phyloP scores from a whole-genome alignment of 2,888 invertebrate genomes.

The Octonoba sinensis region DNA sequence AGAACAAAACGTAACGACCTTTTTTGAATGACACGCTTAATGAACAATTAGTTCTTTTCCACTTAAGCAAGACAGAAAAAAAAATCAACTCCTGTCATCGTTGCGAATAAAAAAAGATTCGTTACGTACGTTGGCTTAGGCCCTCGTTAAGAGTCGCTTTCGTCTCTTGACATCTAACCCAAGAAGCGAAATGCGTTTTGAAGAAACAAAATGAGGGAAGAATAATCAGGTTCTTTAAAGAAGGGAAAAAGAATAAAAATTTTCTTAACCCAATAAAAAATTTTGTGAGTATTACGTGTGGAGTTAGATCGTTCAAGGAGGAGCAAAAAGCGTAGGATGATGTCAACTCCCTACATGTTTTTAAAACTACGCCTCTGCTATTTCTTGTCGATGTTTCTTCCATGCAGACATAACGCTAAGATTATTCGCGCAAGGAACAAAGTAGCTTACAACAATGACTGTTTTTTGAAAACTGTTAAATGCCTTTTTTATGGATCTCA shows the following conservation, averaged over 20 bases:
- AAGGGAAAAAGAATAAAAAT: not conserved
- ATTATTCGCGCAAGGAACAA: not conserved
- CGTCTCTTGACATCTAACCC: slow-evolving; percentile 39
- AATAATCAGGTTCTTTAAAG: slow-evolving; percentile 44
- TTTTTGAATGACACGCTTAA: no score
- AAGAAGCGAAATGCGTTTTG: slow-evolving; percentile 6
- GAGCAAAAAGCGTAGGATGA: slow-evolving; percentile 37
- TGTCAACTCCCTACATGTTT: slow-evolving; percentile 44
- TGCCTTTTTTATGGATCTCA: not conserved
- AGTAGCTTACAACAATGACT: no score
- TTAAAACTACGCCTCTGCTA: slow-evolving; percentile 44
- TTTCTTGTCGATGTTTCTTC: slow-evolving; percentile 7
- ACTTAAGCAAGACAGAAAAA: no score
- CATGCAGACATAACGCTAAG: not conserved
- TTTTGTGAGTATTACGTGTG: slow-evolving; percentile 23
- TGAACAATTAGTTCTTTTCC: no score
- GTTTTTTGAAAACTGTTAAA: not conserved
- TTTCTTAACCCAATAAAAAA: not conserved
- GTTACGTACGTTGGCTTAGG: not conserved
- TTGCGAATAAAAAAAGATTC: no score
- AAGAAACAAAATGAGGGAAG: slow-evolving; percentile 11
- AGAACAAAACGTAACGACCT: no score
- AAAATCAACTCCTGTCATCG: no score
- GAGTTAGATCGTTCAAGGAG: slow-evolving; percentile 29
- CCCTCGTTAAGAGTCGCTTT: slow-evolving; percentile 8